phyloP scores from a whole-genome alignment of 2,888 invertebrate genomes.

The Pediacus dermestoides region DNA sequence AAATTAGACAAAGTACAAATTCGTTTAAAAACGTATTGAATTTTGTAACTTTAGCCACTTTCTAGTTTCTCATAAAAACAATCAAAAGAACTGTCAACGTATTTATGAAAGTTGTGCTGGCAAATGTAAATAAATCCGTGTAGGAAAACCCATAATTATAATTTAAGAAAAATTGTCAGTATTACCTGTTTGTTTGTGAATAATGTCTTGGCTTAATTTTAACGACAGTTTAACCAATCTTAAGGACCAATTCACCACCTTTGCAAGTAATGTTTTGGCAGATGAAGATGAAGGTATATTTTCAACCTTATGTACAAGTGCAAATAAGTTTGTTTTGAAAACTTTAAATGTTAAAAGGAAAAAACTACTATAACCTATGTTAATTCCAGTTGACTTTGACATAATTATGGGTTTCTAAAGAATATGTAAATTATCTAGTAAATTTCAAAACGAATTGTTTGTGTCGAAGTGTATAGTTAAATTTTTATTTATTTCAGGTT shows the following conservation, averaged over 20 bases:
- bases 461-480: no score
- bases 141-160: neutral
- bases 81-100: no score
- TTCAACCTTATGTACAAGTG: slow-evolving; percentile 21
- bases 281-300: slow-evolving; percentile 65
- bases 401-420: no score
- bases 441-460: no score
- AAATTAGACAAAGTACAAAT: no score
- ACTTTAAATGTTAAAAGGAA: no score
- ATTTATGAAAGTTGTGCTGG: slow-evolving; percentile 4
- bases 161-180: slow-evolving; percentile 3
- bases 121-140: slow-evolving; percentile 1
- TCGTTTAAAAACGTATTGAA: no score
- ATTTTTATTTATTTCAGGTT: slow-evolving; percentile 2
- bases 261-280: slow-evolving; percentile 84
- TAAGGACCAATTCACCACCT: slow-evolving; percentile 83
- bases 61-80: no score
- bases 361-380: no score
- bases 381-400: no score
- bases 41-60: no score
- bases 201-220: slow-evolving; percentile 66
- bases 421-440: no score
- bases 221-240: slow-evolving; percentile 66
- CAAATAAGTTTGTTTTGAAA: slow-evolving; percentile 15
- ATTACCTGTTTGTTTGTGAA: slow-evolving; percentile 1